Evolutionary conservation across 1,140 invertebrate species (phyloP), one percentile per base, ranked within the genome.

Genomic region (Drosophila bifasciata): DNA sequence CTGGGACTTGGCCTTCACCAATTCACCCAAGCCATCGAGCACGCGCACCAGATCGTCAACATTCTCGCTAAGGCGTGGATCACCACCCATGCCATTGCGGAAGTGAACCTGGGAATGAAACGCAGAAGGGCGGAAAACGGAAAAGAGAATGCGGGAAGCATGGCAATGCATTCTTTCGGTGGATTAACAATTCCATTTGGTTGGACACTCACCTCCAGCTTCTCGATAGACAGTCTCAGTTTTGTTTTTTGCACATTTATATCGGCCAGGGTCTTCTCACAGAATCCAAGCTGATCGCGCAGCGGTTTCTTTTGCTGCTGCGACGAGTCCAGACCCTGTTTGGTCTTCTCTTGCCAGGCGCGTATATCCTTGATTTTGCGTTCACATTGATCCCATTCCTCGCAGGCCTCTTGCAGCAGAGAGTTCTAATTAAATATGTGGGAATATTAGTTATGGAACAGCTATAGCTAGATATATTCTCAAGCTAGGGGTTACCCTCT

Each of bases 301-400:
- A 98, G 91, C 2, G 97, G 95, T 85, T 96, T 97, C 92, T 96
- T 97, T 79, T 95, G 97, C 81, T 95, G 96, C 78, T 95, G 95
- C 25, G 94, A 94, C 23, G 95, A 96, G 49, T 98, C 97, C 49
- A 98, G 89, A 25, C 93, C 93, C 60, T 95, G 94, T 64, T 94
- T 93, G 23, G 97, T 95, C 77, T 98, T 97, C 52, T 98, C 97
- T 57, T 98, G 94, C 97, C 97, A 99, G 55, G 93, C 93, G 59
- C 94, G 95, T 13, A 97, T 96, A 73, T 98, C 97, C 91, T 96
- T 97, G 89, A 98, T 94, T 91, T 99, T 98, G 90, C 94, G 96
- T 91, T 99, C 97, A 92, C 97, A 99, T 92, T 98, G 96, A 91
- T 98, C 97, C 96, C 97, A 98, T 93, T 98, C 97, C 91, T 98